A percentile compares a stretch with the other conserved stretches of the same genome.
Evolutionary conservation across 1,140 invertebrate genomes (phyloP).

Genomic region (Bombus picipes): DNA sequence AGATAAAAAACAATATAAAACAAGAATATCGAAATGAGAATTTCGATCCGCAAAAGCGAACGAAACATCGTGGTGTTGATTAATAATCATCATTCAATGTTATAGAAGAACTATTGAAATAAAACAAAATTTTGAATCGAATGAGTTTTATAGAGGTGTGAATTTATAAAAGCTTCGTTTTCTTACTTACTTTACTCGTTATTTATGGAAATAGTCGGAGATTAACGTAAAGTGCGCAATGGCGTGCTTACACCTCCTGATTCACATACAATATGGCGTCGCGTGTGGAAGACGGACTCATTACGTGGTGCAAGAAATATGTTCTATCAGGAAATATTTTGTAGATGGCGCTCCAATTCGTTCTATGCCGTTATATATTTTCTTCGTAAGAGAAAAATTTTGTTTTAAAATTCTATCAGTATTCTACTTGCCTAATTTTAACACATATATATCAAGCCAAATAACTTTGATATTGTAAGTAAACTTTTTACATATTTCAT

Average conservation of each 20-base stretch:
- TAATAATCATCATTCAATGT: conserved; percentile 30
- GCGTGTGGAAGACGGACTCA: conserved; percentile 25
- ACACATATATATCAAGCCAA: not conserved
- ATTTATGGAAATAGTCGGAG: not conserved
- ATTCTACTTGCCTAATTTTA: not conserved
- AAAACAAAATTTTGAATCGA: not conserved
- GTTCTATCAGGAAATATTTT: conserved; percentile 6
- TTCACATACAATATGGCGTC: conserved; percentile 64
- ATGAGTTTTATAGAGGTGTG: no score
- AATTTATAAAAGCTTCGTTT: not conserved
- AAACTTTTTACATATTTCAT: not conserved
- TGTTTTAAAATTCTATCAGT: not conserved
- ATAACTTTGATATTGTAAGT: not conserved
- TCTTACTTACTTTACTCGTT: conserved; percentile 9
- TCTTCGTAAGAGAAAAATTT: not conserved
- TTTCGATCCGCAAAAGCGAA: not conserved
- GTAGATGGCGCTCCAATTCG: conserved; percentile 33
- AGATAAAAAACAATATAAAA: not conserved
- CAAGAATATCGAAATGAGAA: not conserved
- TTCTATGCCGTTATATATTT: not conserved
- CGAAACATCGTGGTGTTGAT: conserved; percentile 20
- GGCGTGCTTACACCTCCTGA: conserved; percentile 50
- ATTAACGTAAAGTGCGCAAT: conserved; percentile 53
- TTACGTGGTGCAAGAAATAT: conserved; percentile 50
- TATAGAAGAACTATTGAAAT: not conserved